These are phyloP conservation scores for Bombus balteatus DNA, from an alignment of 1,140 invertebrate genomes.

Conservation along the genomic window DNA sequence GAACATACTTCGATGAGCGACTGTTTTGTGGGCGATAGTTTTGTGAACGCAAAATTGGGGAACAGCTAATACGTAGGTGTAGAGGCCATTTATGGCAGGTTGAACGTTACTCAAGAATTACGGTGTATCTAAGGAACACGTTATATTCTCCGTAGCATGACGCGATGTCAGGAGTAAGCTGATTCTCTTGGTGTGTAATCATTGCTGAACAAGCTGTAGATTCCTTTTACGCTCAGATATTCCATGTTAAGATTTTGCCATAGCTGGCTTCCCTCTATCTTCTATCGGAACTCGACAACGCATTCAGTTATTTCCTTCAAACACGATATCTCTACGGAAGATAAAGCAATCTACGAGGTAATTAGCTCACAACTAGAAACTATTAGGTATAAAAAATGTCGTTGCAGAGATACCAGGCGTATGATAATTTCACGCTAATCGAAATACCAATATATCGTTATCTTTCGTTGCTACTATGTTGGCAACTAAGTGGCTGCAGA, in stretches of 20 bases:
- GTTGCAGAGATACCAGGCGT: too few species aligned
- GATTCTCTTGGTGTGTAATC: slow-evolving; percentile 44
- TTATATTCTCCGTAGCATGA: slow-evolving; percentile 35
- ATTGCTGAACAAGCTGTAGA: slow-evolving; percentile 44
- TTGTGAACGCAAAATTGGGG: background rate
- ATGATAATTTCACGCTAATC: too few species aligned
- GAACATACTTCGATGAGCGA: too few species aligned
- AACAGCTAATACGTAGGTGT: background rate
- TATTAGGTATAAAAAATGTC: too few species aligned
- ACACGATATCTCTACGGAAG: too few species aligned
- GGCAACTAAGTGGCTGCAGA: too few species aligned
- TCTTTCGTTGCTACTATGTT: too few species aligned
- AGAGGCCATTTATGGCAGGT: background rate
- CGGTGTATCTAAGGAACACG: background rate
- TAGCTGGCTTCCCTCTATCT: background rate
- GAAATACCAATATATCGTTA: too few species aligned
- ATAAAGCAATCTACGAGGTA: too few species aligned
- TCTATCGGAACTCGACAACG: background rate
- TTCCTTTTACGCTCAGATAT: background rate
- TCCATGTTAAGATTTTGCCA: background rate
- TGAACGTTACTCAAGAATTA: slow-evolving; percentile 11
- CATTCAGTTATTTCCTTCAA: too few species aligned
- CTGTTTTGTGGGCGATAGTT: too few species aligned
- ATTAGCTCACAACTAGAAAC: too few species aligned
- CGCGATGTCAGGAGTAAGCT: slow-evolving; percentile 43